These are phyloP conservation scores for Ovis aries DNA, from an alignment of 2,113 vertebrate species.

Conservation along the genomic window DNA sequence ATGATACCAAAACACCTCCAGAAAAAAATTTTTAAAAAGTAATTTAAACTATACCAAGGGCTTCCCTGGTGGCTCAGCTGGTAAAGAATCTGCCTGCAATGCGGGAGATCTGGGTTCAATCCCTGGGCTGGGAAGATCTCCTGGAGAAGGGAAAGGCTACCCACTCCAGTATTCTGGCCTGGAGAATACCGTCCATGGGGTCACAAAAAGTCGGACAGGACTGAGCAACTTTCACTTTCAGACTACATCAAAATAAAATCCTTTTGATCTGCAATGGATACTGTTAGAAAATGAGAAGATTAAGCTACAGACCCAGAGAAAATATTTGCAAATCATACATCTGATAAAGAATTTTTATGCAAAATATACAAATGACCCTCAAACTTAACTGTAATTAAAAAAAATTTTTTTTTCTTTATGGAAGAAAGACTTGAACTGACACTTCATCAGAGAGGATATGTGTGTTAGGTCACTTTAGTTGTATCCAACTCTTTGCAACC, in stretches of 20 bases:
- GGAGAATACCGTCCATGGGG: not conserved
- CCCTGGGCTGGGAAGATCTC: not conserved
- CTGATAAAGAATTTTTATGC: not conserved
- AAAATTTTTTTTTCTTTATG: not conserved
- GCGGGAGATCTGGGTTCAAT: not conserved
- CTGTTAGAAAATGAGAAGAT: not conserved
- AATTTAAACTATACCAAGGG: not conserved
- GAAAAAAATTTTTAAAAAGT: not conserved
- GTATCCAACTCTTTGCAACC: not conserved
- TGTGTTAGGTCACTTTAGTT: not conserved
- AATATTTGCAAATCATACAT: not conserved
- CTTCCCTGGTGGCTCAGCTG: not conserved
- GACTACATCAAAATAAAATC: not conserved
- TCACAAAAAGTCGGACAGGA: accelerated
- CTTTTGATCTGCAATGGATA: not conserved
- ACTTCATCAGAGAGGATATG: not conserved
- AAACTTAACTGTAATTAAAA: not conserved
- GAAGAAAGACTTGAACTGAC: not conserved
- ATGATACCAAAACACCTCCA: not conserved
- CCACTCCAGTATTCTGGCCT: not conserved
- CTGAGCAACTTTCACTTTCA: not conserved
- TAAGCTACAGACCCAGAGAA: not conserved
- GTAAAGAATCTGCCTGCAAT: not conserved
- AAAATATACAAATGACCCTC: not conserved
- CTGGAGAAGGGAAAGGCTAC: not conserved